Conservation (phyloP, 2,797 vertebrate species). For the Choloepus didactylus region DNA sequence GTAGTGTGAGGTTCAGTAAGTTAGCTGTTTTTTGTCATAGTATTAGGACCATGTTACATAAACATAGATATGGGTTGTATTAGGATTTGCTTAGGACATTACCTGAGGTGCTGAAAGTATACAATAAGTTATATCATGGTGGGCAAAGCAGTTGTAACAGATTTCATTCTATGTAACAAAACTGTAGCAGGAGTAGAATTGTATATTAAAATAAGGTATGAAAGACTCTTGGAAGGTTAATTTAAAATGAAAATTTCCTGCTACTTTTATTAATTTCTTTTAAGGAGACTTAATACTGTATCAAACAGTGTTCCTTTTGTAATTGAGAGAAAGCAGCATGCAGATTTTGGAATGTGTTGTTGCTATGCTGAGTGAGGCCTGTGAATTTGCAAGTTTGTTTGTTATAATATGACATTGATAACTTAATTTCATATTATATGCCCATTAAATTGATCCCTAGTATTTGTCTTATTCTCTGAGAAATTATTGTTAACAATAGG, state of each 20-base stretch:
- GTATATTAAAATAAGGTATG: conserved; percentile 23
- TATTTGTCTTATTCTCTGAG: conserved; percentile 37
- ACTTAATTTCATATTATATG: conserved; percentile 48
- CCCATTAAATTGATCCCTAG: background rate
- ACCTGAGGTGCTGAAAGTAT: background rate
- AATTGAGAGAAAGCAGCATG: background rate
- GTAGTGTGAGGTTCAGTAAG: conserved; percentile 14
- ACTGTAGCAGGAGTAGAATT: conserved; percentile 43
- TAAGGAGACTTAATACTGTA: conserved; percentile 49
- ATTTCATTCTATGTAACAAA: conserved; percentile 30
- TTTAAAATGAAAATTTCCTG: conserved; percentile 54
- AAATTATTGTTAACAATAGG: conserved; percentile 40
- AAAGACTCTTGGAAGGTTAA: conserved; percentile 45
- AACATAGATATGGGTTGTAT: background rate
- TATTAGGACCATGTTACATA: background rate
- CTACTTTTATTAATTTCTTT: conserved; percentile 21
- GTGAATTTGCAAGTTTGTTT: conserved; percentile 13
- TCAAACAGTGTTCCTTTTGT: conserved; percentile 46
- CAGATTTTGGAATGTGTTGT: background rate
- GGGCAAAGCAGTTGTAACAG: background rate
- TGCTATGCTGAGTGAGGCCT: background rate
- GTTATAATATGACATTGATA: background rate
- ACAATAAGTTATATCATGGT: background rate
- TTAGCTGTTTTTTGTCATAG: background rate
- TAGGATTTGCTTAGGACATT: background rate